Evolutionary conservation across 2,797 vertebrate species (phyloP).

Genomic region (Syncerus caffer): DNA sequence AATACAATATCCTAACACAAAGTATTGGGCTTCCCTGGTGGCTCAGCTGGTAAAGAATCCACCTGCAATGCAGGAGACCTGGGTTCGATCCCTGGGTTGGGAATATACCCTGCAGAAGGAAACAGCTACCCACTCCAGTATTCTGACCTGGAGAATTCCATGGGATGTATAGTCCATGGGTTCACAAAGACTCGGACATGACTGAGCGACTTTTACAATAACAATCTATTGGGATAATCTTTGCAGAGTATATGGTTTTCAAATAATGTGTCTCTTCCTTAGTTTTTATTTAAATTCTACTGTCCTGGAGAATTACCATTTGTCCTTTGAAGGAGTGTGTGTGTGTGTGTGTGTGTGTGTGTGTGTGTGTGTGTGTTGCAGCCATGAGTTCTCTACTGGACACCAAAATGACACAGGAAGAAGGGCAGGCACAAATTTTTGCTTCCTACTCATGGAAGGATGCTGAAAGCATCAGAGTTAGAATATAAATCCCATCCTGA

Average conservation of each 20-base stretch:
- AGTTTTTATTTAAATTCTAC: not conserved
- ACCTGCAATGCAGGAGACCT: not conserved
- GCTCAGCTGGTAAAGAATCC: not conserved
- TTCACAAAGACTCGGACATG: too few species aligned
- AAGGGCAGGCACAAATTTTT: not conserved
- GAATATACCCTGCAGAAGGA: not conserved
- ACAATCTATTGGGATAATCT: not conserved
- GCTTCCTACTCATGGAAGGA: not conserved
- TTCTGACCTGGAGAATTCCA: not conserved
- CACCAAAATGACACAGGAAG: not conserved
- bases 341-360: not conserved
- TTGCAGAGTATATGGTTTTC: not conserved
- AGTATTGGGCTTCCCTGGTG: not conserved
- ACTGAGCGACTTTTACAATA: too few species aligned
- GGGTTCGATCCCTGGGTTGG: not conserved
- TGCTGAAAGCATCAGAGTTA: not conserved
- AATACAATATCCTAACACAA: not conserved
- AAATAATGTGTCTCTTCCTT: not conserved
- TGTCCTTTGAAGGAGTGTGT: not conserved
- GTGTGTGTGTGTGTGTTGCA: not conserved
- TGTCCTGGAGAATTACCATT: not conserved
- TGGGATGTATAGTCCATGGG: too few species aligned
- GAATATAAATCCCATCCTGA: not conserved
- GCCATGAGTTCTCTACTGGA: not conserved
- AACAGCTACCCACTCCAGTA: not conserved